Base-by-base conservation (phyloP, 2,888 invertebrate genomes). In the Lypha dubia region DNA sequence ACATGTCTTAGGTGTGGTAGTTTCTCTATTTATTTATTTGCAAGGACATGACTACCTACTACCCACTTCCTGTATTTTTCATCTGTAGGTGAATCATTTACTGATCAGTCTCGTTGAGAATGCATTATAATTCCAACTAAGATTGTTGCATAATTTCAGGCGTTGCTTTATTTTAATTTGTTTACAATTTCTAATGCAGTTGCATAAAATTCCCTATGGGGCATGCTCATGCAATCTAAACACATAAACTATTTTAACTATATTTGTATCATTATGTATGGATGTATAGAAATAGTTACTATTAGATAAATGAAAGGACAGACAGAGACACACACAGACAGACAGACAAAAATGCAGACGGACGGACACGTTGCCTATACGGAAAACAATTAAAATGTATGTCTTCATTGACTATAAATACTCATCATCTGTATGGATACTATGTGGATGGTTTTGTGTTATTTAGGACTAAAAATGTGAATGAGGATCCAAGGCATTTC, bases 351-450 rank as follows among this genome's bases (percentile, higher is more conserved):
- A n/a, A 11, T 13, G n/a, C 62, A 70, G 20, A 62, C 9, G 35
- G 41, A 62, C 32, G 28, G 65, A 49, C 35, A 46, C 17, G 20
- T 56, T 77, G 74, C 74, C 73, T 84, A 58, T 84, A 84, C 84
- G 84, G 84, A 84, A 84, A 84, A 84, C 84, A 84, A 84, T 84
- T 84, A 84, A 84, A 84, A 84, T 84, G 84, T 79, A 84, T 84
- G 84, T 84, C 84, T 84, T 84, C 77, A 84, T 81, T 79, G 81
- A 74, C 81, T 81, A 84, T 84, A 84, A 84, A 84, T 84, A 81
- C 77, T 81, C 68, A 67, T 81, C 68, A 67, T 80, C 62, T 63
- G 49, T 67, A 53, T 76, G 22, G n/a, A 32, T 56, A 24, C n/a
- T n/a, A n/a, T 3, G 7, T 56, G 2, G 17, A 51, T 51, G 71